A percentile compares a stretch with the other conserved stretches of the same genome.
phyloP scores from a whole-genome alignment of 92 coral and sea anemone genomes.

The Ricordea florida region DNA sequence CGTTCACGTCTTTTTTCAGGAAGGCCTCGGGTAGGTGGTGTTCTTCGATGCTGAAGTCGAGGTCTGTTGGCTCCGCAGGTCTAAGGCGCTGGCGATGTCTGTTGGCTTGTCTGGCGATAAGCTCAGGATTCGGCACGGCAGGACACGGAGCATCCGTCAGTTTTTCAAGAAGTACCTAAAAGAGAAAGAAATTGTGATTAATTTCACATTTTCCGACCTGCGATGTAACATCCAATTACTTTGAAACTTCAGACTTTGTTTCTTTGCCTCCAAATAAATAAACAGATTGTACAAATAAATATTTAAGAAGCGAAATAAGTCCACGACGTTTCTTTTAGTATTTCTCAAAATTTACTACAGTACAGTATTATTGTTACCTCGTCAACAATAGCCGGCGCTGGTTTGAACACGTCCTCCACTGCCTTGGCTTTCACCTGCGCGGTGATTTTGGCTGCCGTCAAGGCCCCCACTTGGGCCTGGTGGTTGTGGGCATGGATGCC shows the following conservation, averaged over 20 bases:
- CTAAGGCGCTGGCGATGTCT: background rate
- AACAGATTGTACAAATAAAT: too few species aligned
- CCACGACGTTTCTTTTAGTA: too few species aligned
- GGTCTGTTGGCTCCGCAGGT: background rate
- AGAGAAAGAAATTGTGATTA: background rate
- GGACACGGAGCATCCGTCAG: background rate
- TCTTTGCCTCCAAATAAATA: too few species aligned
- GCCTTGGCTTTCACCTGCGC: background rate
- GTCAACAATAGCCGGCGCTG: conserved; percentile 3
- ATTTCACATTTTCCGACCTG: too few species aligned
- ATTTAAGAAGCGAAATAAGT: too few species aligned
- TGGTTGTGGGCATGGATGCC: background rate
- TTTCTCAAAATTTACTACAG: too few species aligned
- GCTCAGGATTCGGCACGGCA: background rate
- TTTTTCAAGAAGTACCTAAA: background rate
- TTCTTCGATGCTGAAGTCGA: background rate
- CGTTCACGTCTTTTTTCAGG: background rate
- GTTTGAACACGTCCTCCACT: background rate
- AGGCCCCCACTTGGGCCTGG: background rate
- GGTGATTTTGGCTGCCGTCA: background rate
- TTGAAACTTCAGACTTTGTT: too few species aligned
- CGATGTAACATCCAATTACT: too few species aligned
- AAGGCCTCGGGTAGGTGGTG: background rate
- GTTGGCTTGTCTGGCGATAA: background rate
- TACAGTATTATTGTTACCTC: too few species aligned